phyloP scores from a whole-genome alignment of 2,888 invertebrate genomes.

The Chironomus riparius region DNA sequence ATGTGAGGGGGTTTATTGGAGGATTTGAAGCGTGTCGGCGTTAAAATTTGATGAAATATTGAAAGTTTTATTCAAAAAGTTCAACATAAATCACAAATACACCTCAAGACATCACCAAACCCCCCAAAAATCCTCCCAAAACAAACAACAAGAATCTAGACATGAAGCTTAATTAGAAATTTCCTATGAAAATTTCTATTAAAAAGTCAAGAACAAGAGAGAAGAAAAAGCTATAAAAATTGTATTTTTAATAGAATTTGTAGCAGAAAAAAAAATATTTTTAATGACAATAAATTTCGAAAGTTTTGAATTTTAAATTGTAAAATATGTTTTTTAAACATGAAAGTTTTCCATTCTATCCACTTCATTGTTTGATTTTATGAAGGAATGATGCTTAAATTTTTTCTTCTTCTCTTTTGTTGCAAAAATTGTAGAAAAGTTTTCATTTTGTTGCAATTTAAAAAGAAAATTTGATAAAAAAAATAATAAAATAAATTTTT shows the following conservation, averaged over 20 bases:
- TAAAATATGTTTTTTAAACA: neutral
- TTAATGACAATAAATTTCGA: constrained; percentile 23
- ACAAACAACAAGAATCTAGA: no score
- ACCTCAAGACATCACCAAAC: no score
- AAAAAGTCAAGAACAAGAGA: neutral
- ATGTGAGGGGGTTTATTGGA: no score
- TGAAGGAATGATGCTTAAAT: neutral
- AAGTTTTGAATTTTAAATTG: constrained; percentile 11
- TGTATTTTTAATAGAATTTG: neutral
- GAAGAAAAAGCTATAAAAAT: neutral
- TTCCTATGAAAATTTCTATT: neutral
- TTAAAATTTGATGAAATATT: no score
- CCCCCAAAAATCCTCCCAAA: no score
- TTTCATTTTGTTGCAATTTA: neutral
- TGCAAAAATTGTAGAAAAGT: neutral
- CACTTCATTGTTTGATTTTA: neutral
- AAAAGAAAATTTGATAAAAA: no score
- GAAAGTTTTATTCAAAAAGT: no score
- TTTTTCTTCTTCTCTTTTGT: neutral
- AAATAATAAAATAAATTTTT: no score
- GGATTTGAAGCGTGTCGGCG: no score
- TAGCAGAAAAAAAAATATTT: constrained; percentile 4
- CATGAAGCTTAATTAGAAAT: neutral
- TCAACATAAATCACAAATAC: no score
- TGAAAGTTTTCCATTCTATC: neutral